These are phyloP conservation scores for Pollicipes pollicipes DNA, from an alignment of 1,140 invertebrate species.

Conservation along the genomic window DNA sequence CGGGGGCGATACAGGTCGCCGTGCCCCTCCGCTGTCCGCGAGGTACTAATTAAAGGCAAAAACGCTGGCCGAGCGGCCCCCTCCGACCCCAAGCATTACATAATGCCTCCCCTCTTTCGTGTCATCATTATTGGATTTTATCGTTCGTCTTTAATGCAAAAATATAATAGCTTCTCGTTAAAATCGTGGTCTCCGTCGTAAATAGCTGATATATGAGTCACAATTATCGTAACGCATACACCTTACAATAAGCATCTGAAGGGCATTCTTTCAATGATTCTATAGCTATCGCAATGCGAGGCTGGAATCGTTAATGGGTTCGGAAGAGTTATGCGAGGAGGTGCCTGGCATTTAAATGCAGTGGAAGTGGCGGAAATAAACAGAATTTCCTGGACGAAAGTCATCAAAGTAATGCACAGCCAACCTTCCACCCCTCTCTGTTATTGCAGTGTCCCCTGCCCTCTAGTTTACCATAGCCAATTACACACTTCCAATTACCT, in stretches of 20 bases:
- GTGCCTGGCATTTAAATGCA: background rate
- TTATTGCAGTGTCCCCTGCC: background rate
- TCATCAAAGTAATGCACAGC: background rate
- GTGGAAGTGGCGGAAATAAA: background rate
- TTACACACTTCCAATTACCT: background rate
- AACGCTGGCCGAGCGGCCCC: too few relatives aligned
- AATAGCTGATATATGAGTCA: constrained; percentile 2
- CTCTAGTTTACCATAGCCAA: background rate
- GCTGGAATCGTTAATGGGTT: background rate
- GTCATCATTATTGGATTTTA: constrained; percentile 2
- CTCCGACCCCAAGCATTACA: background rate
- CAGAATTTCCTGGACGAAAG: background rate
- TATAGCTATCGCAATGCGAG: background rate
- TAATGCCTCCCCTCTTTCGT: background rate
- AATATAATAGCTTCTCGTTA: constrained; percentile 2
- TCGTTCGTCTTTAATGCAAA: constrained; percentile 2
- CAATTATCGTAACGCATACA: constrained; percentile 2
- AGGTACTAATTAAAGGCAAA: too few relatives aligned
- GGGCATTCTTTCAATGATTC: constrained; percentile 1
- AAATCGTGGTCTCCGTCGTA: constrained; percentile 1
- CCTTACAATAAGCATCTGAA: background rate
- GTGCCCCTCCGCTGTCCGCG: too few relatives aligned
- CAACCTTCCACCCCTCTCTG: background rate
- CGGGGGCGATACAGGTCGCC: too few relatives aligned
- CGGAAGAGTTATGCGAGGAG: background rate